Base-by-base conservation (phyloP, 2,113 vertebrate species). In the Panthera leo region DNA sequence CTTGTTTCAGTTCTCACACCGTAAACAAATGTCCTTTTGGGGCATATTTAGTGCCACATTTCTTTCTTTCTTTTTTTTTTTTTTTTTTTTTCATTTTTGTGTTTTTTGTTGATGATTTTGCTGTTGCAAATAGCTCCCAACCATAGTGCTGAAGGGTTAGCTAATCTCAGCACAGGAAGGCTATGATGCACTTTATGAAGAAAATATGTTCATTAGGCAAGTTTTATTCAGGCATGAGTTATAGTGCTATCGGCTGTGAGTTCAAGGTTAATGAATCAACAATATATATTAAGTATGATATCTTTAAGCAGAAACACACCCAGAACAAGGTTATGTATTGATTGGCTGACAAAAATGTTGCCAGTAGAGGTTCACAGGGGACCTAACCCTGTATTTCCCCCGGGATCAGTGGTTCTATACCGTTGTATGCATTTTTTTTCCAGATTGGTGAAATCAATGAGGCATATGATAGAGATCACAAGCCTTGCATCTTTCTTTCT, bases 211-310 rank as follows among this genome's bases (percentile, higher is more conserved):
- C 85, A 39, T 67, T 85, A n/a, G 11, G 36, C 61, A 48, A 65
- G 16, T 7, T 94, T 94, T 85, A 10, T 48, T 87, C 13, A 78
- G 73, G 48, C 19, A 10, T 89, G 45, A 88, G 31, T 70, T 91
- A 42, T 34, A 92, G 55, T 63, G 45, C 85, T 89, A 4, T 16
- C 5, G 76, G 14, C 55, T 8, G 2, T 65, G 73, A 58, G 45
- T 75, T 70, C 80, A 89, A 92, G 61, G 88, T 68, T 94, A 95
- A 86, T 42, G 73, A 89, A 82, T 34, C 29, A 87, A 70, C 13
- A 63, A 25, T 63, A 61, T 68, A 68, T 34, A 45, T 51, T 92
- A 70, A 89, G 42, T 73, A 79, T 79, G n/a, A 5, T 73, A 51
- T 36, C n/a, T 51, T 84, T 92, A 55, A 92, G 42, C n/a, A 92